Conservation (phyloP, 1,140 invertebrate species). For the Heterodera schachtii region DNA sequence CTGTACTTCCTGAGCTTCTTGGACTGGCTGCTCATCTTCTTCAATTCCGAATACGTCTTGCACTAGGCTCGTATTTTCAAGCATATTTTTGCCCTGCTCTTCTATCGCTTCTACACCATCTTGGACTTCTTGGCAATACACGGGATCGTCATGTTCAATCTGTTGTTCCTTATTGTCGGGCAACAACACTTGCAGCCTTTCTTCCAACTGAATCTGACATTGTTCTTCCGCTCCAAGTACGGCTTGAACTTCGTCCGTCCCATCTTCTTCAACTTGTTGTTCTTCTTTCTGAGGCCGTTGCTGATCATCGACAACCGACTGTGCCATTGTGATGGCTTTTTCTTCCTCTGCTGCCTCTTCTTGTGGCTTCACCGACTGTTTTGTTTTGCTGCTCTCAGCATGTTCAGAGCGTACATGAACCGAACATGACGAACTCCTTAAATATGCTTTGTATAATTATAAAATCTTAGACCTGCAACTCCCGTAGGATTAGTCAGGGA, state of each 20-base stretch:
- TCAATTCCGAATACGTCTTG: neutral
- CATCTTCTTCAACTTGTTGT: slow-evolving; percentile 13
- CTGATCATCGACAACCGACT: neutral
- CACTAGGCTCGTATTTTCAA: too few relatives aligned
- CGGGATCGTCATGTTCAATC: too few relatives aligned
- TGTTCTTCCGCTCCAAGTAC: neutral
- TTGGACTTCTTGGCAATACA: too few relatives aligned
- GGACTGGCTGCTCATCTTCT: neutral
- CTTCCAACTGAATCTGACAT: neutral
- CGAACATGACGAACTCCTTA: neutral
- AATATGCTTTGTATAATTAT: neutral
- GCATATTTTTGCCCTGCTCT: too few relatives aligned
- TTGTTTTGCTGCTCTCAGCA: neutral
- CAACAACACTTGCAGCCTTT: too few relatives aligned
- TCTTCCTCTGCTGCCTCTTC: neutral
- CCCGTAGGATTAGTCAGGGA: too few relatives aligned
- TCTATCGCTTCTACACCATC: neutral
- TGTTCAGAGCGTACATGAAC: neutral
- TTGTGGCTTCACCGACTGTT: neutral
- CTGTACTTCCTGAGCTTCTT: neutral
- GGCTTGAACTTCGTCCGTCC: slow-evolving; percentile 4
- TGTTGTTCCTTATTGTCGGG: too few relatives aligned
- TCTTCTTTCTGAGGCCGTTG: neutral
- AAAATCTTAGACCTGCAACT: too few relatives aligned
- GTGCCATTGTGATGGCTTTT: neutral